These are phyloP conservation scores for Trichacis sp. DNA, from an alignment of 2,888 invertebrate genomes.

Conservation along the genomic window DNA sequence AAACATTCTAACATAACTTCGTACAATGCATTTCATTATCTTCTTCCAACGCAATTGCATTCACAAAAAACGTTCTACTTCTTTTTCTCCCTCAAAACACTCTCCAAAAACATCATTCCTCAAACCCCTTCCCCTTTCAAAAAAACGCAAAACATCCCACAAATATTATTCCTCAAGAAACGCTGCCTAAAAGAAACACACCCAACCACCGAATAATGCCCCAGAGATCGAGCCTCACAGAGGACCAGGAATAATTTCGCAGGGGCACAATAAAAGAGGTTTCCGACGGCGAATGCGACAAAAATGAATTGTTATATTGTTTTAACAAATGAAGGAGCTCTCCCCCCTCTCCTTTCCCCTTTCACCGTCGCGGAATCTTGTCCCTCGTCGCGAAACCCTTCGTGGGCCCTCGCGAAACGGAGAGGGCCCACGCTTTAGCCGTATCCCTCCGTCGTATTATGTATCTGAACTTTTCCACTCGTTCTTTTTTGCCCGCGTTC, in stretches of 20 bases:
- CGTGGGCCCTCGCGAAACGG: slow-evolving; percentile 13
- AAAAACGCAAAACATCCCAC: no score
- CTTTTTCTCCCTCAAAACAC: no score
- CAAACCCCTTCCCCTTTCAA: no score
- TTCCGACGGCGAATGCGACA: slow-evolving; percentile 61
- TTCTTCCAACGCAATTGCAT: no score
- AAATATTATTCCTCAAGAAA: no score
- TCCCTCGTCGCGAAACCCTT: slow-evolving; percentile 14
- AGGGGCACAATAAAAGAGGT: slow-evolving; percentile 55
- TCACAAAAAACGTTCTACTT: no score
- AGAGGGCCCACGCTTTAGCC: slow-evolving; percentile 23
- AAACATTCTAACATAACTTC: no score
- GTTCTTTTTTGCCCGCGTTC: slow-evolving; percentile 13
- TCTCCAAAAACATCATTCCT: background rate
- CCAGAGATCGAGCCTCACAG: background rate
- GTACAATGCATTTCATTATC: no score
- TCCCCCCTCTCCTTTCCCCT: slow-evolving; percentile 45
- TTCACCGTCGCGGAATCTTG: slow-evolving; percentile 14
- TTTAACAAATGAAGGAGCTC: slow-evolving; percentile 65
- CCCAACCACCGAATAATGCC: no score
- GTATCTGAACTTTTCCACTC: slow-evolving; percentile 47
- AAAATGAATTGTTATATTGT: slow-evolving; percentile 67
- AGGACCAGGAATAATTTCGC: background rate
- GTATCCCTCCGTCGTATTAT: slow-evolving; percentile 49
- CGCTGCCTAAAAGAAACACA: no score